Conservation (phyloP, 2,888 invertebrate species). For the Drosophila tripunctata region DNA sequence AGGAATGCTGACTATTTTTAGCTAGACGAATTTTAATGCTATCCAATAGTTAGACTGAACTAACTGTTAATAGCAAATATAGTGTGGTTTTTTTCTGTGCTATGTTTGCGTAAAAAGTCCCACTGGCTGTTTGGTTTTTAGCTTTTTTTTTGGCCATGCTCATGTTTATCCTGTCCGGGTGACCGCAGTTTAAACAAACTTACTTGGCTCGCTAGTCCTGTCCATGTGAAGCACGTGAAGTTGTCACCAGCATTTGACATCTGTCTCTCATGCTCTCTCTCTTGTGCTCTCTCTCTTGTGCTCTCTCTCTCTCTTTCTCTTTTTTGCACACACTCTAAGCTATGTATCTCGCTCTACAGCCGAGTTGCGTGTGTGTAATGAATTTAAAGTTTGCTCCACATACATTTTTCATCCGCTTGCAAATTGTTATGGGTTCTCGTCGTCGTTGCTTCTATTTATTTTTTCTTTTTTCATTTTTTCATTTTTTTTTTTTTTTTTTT, state of each 20-base stretch:
- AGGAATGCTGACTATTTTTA: neutral
- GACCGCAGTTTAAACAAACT: slow-evolving; percentile 73
- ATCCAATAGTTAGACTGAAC: too few relatives aligned
- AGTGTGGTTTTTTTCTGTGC: too few relatives aligned
- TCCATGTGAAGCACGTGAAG: slow-evolving; percentile 45
- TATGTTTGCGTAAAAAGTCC: slow-evolving; percentile 2
- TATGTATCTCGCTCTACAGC: slow-evolving; percentile 7
- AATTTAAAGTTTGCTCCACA: slow-evolving; percentile 76
- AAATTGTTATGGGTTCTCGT: slow-evolving; percentile 77
- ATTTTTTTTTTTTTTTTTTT: slow-evolving; percentile 9
- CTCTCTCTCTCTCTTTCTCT: neutral
- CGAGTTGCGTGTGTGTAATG: slow-evolving; percentile 76
- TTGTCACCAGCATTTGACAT: slow-evolving; percentile 58
- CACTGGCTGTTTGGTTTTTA: slow-evolving; percentile 21
- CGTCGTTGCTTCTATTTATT: neutral
- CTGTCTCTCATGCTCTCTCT: slow-evolving; percentile 5
- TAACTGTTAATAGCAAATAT: too few relatives aligned
- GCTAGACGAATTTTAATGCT: too few relatives aligned
- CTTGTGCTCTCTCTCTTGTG: neutral
- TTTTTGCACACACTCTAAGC: too few relatives aligned
- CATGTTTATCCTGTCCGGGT: slow-evolving; percentile 51
- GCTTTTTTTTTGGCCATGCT: neutral
- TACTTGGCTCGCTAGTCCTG: slow-evolving; percentile 23
- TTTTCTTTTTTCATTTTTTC: slow-evolving; percentile 20
- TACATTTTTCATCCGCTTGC: slow-evolving; percentile 76